These are phyloP conservation scores for Petaurus breviceps DNA, from an alignment of 2,113 vertebrate genomes.

Conservation along the genomic window DNA sequence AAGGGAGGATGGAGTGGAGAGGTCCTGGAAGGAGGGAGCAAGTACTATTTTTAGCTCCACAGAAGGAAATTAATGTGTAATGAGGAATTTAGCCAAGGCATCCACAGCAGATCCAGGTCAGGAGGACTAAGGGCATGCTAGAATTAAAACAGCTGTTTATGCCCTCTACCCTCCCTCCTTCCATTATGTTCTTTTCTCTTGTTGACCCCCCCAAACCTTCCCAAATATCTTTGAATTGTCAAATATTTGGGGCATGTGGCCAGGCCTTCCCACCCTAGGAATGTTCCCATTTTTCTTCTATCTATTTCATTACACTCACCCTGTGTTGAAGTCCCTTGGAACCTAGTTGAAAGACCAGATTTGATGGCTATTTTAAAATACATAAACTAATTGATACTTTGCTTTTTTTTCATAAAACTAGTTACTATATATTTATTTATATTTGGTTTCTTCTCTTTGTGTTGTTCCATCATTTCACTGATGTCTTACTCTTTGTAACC, in stretches of 20 bases:
- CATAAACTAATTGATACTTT: background rate
- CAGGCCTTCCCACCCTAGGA: background rate
- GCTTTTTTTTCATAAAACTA: background rate
- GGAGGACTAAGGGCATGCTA: background rate
- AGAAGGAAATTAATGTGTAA: constrained; percentile 1
- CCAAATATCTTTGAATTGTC: background rate
- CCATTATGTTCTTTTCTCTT: background rate
- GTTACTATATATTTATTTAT: background rate
- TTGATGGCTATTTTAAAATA: background rate
- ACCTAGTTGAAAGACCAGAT: background rate
- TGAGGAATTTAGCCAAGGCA: background rate
- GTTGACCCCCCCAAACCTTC: background rate
- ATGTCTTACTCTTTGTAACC: background rate
- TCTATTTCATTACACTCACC: background rate
- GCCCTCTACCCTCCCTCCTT: background rate
- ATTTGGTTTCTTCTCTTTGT: background rate
- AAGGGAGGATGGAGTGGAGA: background rate
- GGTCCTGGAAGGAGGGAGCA: background rate
- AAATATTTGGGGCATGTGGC: background rate
- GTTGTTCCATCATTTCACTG: background rate
- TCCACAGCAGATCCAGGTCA: background rate
- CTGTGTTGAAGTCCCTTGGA: background rate
- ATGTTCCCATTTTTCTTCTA: background rate
- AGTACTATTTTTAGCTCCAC: background rate
- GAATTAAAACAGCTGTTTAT: background rate